Conservation (phyloP, 2,797 vertebrate species). For the Hydrolagus colliei region DNA sequence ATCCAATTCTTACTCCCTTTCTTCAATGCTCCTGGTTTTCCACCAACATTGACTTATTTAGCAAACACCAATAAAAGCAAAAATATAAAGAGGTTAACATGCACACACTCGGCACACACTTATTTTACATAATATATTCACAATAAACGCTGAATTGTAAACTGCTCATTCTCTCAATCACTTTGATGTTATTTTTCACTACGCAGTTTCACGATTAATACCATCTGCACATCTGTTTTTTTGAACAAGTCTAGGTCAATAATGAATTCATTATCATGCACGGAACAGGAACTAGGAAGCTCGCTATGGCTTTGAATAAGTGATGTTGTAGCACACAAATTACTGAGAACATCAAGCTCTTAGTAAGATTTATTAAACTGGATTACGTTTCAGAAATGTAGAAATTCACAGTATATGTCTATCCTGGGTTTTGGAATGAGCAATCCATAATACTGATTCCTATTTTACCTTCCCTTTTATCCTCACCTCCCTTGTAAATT, state of each 20-base stretch:
- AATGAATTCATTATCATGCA: conserved; percentile 18
- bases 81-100: neutral
- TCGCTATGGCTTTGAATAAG: neutral
- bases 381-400: too few relatives aligned
- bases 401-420: too few relatives aligned
- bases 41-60: neutral
- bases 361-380: neutral
- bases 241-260: neutral
- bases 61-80: neutral
- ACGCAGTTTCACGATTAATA: conserved; percentile 14
- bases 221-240: conserved; percentile 7
- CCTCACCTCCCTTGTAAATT: too few relatives aligned
- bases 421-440: too few relatives aligned
- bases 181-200: conserved; percentile 12
- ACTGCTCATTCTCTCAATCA: neutral
- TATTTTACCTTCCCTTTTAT: too few relatives aligned
- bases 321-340: conserved; percentile 9
- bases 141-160: conserved; percentile 15
- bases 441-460: too few relatives aligned
- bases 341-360: neutral
- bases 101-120: neutral
- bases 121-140: conserved; percentile 1
- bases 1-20: neutral
- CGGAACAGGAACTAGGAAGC: neutral
- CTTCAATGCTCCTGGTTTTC: too few relatives aligned